These are phyloP conservation scores for Mantis religiosa DNA, from an alignment of 2,888 invertebrate genomes.

Conservation along the genomic window DNA sequence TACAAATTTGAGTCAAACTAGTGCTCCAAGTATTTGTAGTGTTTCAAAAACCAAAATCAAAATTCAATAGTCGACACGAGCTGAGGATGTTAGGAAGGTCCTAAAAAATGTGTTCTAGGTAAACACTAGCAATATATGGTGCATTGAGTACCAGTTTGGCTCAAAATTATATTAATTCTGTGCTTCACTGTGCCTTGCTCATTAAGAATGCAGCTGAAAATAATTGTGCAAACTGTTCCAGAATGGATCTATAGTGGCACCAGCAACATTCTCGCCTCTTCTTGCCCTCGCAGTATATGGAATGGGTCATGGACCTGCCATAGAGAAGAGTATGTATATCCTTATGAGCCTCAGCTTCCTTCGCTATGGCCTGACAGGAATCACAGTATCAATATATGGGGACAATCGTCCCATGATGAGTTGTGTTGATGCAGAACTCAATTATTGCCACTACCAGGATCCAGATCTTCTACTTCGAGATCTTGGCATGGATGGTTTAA, in stretches of 20 bases:
- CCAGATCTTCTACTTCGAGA: conserved; percentile 60
- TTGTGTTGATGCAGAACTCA: conserved; percentile 51
- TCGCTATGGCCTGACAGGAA: conserved; percentile 63
- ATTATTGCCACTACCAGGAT: conserved; percentile 54
- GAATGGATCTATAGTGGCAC: conserved; percentile 59
- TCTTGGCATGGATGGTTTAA: conserved; percentile 55
- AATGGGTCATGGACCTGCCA: conserved; percentile 56
- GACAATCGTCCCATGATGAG: conserved; percentile 55
- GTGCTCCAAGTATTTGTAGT: no score
- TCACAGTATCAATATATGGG: conserved; percentile 54
- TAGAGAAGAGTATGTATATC: conserved; percentile 52
- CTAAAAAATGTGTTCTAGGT: no score
- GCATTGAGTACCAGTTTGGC: no score
- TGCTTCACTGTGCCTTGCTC: no score
- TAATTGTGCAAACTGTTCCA: conserved; percentile 42
- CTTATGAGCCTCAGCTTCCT: conserved; percentile 58
- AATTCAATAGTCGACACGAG: no score
- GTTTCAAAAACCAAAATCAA: no score
- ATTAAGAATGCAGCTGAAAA: no score
- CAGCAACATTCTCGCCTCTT: conserved; percentile 53
- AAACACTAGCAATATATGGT: no score
- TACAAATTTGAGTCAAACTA: no score
- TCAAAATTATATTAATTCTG: no score
- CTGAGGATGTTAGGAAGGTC: no score
- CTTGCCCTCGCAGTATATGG: conserved; percentile 58